Conservation (phyloP, 2,888 invertebrate genomes). For the Scaptomyza cyrtandrae region DNA sequence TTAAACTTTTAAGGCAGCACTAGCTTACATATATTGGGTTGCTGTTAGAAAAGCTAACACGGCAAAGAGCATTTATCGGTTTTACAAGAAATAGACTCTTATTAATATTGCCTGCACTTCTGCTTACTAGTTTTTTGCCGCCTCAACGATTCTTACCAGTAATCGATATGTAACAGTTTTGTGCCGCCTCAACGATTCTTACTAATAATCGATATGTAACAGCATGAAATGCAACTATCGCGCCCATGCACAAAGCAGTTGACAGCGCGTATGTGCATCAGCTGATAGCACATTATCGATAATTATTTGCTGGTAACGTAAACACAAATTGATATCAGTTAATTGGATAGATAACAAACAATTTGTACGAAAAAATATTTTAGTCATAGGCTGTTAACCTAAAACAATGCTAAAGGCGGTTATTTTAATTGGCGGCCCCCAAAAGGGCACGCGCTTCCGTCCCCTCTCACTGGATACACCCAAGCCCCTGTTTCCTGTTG, state of each 20-base stretch:
- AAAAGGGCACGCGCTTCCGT: slow-evolving; percentile 98
- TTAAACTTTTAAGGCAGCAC: not conserved
- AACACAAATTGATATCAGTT: slow-evolving; percentile 59
- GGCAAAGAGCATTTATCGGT: not conserved
- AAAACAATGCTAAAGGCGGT: slow-evolving; percentile 91
- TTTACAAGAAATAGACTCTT: not conserved
- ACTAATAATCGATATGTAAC: not conserved
- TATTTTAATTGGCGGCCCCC: slow-evolving; percentile 96
- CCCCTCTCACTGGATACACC: slow-evolving; percentile 98
- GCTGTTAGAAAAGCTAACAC: not conserved
- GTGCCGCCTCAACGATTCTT: not conserved
- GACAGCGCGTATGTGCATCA: slow-evolving; percentile 28
- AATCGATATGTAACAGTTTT: slow-evolving; percentile 1
- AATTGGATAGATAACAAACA: slow-evolving; percentile 47
- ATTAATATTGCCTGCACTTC: not conserved
- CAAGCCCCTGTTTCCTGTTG: slow-evolving; percentile 98
- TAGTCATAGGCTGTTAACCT: slow-evolving; percentile 46
- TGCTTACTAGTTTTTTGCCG: not conserved
- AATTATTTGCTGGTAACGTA: slow-evolving; percentile 63
- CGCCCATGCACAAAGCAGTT: not conserved
- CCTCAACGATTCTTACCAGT: not conserved
- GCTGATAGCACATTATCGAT: slow-evolving; percentile 47
- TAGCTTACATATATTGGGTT: not conserved
- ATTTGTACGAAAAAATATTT: slow-evolving; percentile 20
- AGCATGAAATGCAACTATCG: slow-evolving; percentile 42